A percentile compares a stretch with the other conserved stretches of the same genome.
Conservation (phyloP, 64 coral and sea anemone genomes). For the Dendrophyllia cribrosa region DNA sequence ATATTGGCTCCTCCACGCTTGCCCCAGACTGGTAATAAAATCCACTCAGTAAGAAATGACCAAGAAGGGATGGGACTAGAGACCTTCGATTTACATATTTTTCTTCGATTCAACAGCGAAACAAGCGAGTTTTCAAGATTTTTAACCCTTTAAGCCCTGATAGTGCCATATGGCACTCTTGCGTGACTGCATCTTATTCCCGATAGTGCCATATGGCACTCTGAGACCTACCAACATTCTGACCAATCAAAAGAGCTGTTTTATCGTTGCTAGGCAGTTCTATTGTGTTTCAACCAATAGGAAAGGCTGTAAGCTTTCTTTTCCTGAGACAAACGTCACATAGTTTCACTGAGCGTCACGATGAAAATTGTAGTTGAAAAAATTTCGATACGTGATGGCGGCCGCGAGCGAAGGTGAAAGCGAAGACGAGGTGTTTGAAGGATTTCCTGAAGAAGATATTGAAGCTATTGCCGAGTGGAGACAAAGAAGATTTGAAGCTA, state of each 20-base stretch:
- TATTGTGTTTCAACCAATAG: too few relatives aligned
- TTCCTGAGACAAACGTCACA: neutral
- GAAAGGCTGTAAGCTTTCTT: neutral
- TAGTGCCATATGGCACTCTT: too few relatives aligned
- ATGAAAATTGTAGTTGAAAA: neutral
- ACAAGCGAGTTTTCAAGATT: too few relatives aligned
- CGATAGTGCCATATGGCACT: too few relatives aligned
- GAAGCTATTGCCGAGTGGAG: too few relatives aligned
- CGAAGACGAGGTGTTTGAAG: neutral
- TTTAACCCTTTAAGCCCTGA: too few relatives aligned
- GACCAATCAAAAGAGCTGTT: too few relatives aligned
- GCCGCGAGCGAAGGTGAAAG: neutral
- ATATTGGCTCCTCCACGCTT: neutral
- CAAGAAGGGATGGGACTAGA: neutral
- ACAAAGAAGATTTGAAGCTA: neutral
- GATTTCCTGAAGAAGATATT: neutral
- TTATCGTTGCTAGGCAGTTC: too few relatives aligned
- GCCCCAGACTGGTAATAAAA: neutral
- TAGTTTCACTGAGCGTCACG: neutral
- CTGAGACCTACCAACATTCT: neutral
- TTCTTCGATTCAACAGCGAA: too few relatives aligned
- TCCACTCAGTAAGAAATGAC: neutral
- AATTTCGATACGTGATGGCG: too few relatives aligned
- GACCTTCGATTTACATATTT: neutral
- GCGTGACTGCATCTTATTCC: too few relatives aligned